phyloP scores from a whole-genome alignment of 2,797 vertebrate genomes.

The Rhynchonycteris naso region DNA sequence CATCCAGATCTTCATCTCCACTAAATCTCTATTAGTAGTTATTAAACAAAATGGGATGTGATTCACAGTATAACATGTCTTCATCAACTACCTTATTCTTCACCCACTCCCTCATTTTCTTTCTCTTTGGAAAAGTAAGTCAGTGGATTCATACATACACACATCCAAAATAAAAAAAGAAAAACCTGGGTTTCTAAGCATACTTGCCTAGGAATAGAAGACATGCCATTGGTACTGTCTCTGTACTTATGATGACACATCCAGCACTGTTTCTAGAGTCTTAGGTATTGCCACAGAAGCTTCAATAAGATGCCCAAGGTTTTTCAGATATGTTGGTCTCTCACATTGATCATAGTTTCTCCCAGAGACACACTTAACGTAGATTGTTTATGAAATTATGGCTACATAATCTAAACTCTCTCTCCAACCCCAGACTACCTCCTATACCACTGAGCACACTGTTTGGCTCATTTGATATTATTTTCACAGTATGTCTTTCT shows the following conservation, averaged over 20 bases:
- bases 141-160: neutral
- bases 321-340: neutral
- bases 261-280: neutral
- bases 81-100: neutral
- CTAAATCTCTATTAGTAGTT: neutral
- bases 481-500: slow-evolving; percentile 17
- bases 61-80: neutral
- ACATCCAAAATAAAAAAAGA: neutral
- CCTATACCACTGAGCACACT: neutral
- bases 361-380: neutral
- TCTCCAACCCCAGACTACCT: neutral
- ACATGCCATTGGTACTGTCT: neutral
- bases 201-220: neutral
- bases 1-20: neutral
- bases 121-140: neutral
- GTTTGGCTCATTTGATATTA: neutral
- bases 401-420: neutral
- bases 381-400: neutral
- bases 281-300: neutral
- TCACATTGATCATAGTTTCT: neutral
- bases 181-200: neutral
- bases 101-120: neutral
- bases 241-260: neutral
- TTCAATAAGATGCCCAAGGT: neutral
- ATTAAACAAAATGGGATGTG: neutral